Conservation (phyloP, 2,888 invertebrate genomes). For the Noctua janthina region DNA sequence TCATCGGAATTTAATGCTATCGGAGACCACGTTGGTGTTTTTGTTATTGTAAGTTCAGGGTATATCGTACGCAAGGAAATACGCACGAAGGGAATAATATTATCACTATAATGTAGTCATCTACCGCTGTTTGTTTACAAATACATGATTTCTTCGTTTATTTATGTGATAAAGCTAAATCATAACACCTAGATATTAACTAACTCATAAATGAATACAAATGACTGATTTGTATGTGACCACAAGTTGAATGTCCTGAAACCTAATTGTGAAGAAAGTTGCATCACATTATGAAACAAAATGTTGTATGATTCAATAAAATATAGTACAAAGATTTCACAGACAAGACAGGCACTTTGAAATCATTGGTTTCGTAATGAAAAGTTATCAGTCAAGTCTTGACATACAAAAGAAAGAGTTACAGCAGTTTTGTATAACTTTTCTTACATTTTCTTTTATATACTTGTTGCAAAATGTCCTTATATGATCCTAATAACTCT, state of each 20-base stretch:
- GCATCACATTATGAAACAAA: conserved; percentile 60
- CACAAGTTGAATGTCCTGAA: conserved; percentile 38
- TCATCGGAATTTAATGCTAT: conserved; percentile 19
- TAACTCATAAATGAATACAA: conserved; percentile 7
- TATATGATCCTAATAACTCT: background rate
- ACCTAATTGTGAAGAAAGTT: conserved; percentile 46
- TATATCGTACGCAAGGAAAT: conserved; percentile 12
- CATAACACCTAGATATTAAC: conserved; percentile 19
- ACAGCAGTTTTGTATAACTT: background rate
- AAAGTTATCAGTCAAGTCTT: conserved; percentile 32
- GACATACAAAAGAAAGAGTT: conserved; percentile 7
- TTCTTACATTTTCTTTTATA: conserved; percentile 1
- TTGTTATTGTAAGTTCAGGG: conserved; percentile 19
- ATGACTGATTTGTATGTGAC: conserved; percentile 10
- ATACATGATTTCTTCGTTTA: conserved; percentile 52
- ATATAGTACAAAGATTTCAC: background rate
- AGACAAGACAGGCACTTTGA: background rate
- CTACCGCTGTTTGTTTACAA: conserved; percentile 45
- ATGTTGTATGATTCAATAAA: conserved; percentile 41
- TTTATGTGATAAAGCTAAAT: conserved; percentile 35
- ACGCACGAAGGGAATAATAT: conserved; percentile 21
- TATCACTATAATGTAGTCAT: conserved; percentile 16
- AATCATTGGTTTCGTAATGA: conserved; percentile 12
- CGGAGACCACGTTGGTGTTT: conserved; percentile 11
- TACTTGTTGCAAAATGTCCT: conserved; percentile 1